Percentiles rank a stretch among this genome's conserved stretches.
Conservation (phyloP, 2,888 invertebrate species). For the Marronus borbonicus region DNA sequence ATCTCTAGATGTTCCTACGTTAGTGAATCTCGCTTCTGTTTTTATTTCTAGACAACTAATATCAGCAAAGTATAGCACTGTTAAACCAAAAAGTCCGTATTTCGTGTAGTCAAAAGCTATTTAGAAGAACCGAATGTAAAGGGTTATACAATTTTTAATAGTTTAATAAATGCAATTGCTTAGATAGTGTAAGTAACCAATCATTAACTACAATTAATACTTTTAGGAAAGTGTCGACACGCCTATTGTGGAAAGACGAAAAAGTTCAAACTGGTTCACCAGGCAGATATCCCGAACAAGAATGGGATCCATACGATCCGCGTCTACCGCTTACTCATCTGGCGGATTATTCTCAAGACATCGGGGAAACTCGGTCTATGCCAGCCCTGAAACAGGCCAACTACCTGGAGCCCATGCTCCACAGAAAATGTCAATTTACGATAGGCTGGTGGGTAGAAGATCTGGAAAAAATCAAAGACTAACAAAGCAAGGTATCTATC, state of each 20-base stretch:
- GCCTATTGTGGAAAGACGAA: constrained; percentile 87
- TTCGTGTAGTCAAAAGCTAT: too few relatives aligned
- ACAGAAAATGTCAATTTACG: constrained; percentile 87
- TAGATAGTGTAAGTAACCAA: too few relatives aligned
- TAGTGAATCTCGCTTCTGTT: too few relatives aligned
- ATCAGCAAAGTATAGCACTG: too few relatives aligned
- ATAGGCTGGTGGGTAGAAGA: constrained; percentile 85
- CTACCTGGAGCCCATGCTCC: constrained; percentile 72
- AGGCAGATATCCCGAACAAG: constrained; percentile 87
- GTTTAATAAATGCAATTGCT: too few relatives aligned
- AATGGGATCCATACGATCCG: constrained; percentile 89
- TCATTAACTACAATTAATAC: neutral
- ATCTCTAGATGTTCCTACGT: too few relatives aligned
- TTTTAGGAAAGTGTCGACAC: constrained; percentile 91
- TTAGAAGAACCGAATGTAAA: too few relatives aligned
- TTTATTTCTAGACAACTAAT: too few relatives aligned
- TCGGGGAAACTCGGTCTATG: constrained; percentile 83
- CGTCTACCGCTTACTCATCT: constrained; percentile 89
- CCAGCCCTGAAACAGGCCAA: constrained; percentile 71
- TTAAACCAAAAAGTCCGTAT: too few relatives aligned
- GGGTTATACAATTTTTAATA: too few relatives aligned
- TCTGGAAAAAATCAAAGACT: constrained; percentile 81
- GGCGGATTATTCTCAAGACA: constrained; percentile 84
- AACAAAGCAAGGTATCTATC: constrained; percentile 77
- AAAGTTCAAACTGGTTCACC: constrained; percentile 85